Evolutionary conservation across 2,113 vertebrate species (phyloP).

Genomic region (Machaerirhynchus nigripectus): DNA sequence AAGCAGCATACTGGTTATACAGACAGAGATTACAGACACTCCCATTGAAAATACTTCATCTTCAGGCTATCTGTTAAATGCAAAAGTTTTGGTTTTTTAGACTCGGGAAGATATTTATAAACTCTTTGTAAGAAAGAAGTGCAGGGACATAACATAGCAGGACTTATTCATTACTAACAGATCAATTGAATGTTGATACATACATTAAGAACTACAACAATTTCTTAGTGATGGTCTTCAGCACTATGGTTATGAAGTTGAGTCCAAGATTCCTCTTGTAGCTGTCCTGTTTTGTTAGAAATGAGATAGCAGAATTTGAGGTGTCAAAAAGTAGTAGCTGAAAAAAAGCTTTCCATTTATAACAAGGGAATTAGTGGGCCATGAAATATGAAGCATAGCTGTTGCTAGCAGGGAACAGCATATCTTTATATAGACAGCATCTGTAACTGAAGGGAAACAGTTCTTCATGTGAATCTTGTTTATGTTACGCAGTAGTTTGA

Average conservation of each 20-base stretch:
- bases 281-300: not conserved
- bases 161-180: not conserved
- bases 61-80: constrained; percentile 9
- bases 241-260: not conserved
- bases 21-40: not conserved
- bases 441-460: not conserved
- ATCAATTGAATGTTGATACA: not conserved
- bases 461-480: not conserved
- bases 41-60: not conserved
- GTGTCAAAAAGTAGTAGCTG: not conserved
- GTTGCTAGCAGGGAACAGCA: not conserved
- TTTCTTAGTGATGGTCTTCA: not conserved
- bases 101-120: not conserved
- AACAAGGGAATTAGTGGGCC: not conserved
- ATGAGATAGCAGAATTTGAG: not conserved
- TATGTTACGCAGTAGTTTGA: not conserved
- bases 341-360: not conserved
- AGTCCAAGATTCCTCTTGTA: not conserved
- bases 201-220: not conserved
- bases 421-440: not conserved
- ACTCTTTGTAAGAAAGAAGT: not conserved
- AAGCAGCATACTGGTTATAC: not conserved
- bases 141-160: not conserved
- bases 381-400: not conserved
- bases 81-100: not conserved